Evolutionary conservation across 2,888 invertebrate genomes (phyloP).

Genomic region (Chesias legatella): DNA sequence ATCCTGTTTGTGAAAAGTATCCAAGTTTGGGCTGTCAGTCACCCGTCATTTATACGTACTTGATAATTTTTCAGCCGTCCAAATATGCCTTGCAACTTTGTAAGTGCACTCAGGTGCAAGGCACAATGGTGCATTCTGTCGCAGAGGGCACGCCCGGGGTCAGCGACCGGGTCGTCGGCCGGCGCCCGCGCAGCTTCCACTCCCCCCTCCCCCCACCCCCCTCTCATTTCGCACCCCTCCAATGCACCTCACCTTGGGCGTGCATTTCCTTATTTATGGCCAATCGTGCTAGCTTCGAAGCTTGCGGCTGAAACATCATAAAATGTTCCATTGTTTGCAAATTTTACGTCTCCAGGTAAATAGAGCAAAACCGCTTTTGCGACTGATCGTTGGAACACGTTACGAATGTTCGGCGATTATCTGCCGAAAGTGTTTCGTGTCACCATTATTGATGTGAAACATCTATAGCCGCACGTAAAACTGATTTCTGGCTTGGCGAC

Average conservation of each 20-base stretch:
- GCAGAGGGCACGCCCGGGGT: constrained; percentile 51
- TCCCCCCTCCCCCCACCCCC: constrained; percentile 11
- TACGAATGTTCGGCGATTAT: too few species aligned
- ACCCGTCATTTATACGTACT: background rate
- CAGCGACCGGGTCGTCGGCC: constrained; percentile 53
- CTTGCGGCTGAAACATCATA: constrained; percentile 13
- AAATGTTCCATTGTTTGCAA: constrained; percentile 16
- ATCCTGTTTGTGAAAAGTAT: too few species aligned
- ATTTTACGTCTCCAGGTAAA: constrained; percentile 1
- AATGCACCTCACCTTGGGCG: constrained; percentile 37
- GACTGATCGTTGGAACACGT: too few species aligned
- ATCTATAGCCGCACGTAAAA: too few species aligned
- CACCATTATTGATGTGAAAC: too few species aligned
- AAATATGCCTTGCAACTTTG: background rate
- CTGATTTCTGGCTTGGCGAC: too few species aligned
- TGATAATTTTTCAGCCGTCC: background rate
- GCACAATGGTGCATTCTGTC: constrained; percentile 30
- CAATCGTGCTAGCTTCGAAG: constrained; percentile 23
- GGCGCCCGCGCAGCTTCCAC: constrained; percentile 40
- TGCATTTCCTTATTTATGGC: constrained; percentile 32
- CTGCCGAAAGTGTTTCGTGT: too few species aligned
- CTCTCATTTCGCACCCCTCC: constrained; percentile 12
- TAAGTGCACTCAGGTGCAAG: constrained; percentile 25
- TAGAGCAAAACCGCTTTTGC: too few species aligned
- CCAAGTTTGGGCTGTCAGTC: background rate